A percentile compares a stretch with the other conserved stretches of the same genome.
Conservation (phyloP, 2,113 vertebrate species). For the Sylvietta virens region DNA sequence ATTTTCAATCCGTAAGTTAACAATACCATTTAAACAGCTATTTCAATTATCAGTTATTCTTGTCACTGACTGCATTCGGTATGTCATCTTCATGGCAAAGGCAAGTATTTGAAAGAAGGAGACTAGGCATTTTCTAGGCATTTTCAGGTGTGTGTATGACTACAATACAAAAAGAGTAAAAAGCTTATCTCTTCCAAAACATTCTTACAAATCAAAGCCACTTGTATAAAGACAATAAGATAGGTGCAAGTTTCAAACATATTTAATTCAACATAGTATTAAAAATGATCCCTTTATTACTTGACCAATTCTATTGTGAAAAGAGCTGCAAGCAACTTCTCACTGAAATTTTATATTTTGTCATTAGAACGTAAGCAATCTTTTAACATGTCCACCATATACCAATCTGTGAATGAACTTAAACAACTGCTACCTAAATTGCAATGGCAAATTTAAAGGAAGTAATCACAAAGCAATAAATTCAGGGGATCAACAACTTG, state of each 20-base stretch:
- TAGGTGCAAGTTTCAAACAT: neutral
- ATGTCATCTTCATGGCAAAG: neutral
- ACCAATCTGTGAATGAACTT: neutral
- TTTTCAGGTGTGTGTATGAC: neutral
- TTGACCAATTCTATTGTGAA: neutral
- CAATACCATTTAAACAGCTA: neutral
- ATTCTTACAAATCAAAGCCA: neutral
- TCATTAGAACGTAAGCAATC: neutral
- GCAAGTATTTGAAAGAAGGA: neutral
- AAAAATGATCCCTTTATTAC: neutral
- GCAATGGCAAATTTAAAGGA: neutral
- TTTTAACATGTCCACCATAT: neutral
- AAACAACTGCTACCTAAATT: neutral
- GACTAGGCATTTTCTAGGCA: neutral
- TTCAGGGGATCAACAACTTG: neutral
- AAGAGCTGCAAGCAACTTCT: neutral
- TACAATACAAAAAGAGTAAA: neutral
- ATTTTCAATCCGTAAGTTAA: neutral
- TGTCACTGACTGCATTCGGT: neutral
- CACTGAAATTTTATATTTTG: neutral
- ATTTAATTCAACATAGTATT: neutral
- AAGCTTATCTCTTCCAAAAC: neutral
- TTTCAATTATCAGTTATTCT: neutral
- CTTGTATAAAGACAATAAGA: neutral
- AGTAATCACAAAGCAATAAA: neutral